These are phyloP conservation scores for Eumacrocentrus americanus DNA, from an alignment of 2,888 invertebrate genomes.

Conservation along the genomic window DNA sequence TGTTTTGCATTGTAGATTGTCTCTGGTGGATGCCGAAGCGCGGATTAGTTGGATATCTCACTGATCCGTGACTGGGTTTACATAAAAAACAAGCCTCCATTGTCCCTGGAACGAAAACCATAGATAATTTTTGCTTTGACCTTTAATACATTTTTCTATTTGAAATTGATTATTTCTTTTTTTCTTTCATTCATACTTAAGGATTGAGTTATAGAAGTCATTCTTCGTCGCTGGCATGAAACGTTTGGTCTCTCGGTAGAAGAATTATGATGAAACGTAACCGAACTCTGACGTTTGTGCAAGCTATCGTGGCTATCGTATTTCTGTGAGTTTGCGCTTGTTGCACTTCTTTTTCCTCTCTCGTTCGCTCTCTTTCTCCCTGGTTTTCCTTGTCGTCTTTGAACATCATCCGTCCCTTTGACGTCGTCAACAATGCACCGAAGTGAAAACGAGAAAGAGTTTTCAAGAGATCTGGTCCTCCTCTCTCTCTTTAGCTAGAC, in stretches of 20 bases:
- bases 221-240: too few relatives aligned
- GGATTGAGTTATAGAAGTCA: neutral
- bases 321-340: neutral
- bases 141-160: neutral
- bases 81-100: neutral
- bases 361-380: neutral
- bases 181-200: neutral
- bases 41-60: conserved; percentile 3
- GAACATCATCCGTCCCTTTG: conserved; percentile 13
- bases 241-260: too few relatives aligned
- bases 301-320: neutral
- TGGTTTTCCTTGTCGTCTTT: conserved; percentile 3
- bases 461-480: conserved; percentile 28
- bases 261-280: neutral
- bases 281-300: neutral
- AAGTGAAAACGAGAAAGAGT: conserved; percentile 12
- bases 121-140: too few relatives aligned
- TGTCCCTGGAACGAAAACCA: too few relatives aligned
- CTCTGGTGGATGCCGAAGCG: neutral
- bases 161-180: neutral
- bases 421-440: conserved; percentile 12
- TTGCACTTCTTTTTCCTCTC: neutral
- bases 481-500: conserved; percentile 44
- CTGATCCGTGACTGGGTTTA: neutral
- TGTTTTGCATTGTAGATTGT: neutral